phyloP scores from a whole-genome alignment of 2,888 invertebrate species.

The Homarus gammarus region DNA sequence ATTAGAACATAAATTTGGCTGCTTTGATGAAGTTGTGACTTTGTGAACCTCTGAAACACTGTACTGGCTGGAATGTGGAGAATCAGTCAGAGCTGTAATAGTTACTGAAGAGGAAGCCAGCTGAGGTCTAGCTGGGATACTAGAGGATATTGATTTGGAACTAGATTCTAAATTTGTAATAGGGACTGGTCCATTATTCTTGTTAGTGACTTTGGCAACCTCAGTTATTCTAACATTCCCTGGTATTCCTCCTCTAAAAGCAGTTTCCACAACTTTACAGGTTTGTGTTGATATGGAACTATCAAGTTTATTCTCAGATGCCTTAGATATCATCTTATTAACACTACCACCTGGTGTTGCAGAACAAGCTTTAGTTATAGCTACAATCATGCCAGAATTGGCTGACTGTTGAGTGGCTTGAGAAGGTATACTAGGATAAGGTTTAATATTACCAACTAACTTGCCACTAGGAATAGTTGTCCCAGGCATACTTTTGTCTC shows the following conservation, averaged over 20 bases:
- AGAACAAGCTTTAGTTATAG: conserved; percentile 7
- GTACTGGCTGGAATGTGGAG: neutral
- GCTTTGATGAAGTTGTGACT: neutral
- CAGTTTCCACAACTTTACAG: conserved; percentile 33
- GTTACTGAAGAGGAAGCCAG: conserved; percentile 46
- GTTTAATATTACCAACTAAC: neutral
- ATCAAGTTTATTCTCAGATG: conserved; percentile 14
- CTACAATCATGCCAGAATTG: neutral
- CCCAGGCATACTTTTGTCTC: conserved; percentile 9
- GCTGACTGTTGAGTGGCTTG: neutral
- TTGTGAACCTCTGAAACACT: neutral
- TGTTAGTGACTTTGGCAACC: conserved; percentile 5
- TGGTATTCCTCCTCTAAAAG: conserved; percentile 45
- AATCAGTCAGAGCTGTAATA: conserved; percentile 42
- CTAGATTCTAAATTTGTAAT: conserved; percentile 17
- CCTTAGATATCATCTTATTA: neutral
- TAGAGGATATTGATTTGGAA: conserved; percentile 1
- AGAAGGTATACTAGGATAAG: neutral
- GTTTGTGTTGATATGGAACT: conserved; percentile 31
- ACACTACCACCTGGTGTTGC: conserved; percentile 9
- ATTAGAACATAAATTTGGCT: conserved; percentile 1
- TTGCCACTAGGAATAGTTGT: conserved; percentile 2
- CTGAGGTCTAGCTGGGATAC: neutral
- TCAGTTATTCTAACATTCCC: conserved; percentile 48
- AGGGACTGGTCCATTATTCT: conserved; percentile 37